Base-by-base conservation (phyloP, 1,140 invertebrate genomes). In the Drosophila teissieri region DNA sequence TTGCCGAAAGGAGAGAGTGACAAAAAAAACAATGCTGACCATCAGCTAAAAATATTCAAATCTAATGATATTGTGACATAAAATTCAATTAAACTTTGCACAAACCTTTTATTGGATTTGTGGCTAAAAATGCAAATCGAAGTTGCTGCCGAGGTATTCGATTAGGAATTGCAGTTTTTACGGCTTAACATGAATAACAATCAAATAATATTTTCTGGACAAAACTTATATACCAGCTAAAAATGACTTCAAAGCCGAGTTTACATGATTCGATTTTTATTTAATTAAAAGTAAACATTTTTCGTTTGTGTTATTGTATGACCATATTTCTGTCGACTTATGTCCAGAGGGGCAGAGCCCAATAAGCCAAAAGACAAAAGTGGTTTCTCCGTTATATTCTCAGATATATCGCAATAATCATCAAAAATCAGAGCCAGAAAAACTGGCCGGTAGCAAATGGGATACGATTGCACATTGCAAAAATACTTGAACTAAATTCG, bases 11-110 rank as follows among this genome's bases (percentile, higher is more conserved):
- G 40, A 69, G 68, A 63, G 60, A 65, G 60, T 61, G 52, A 49
- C 49, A 45, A 19, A 51, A 51, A 78, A 46, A 68, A 24, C 42
- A 68, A 7, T 14, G 40, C 10, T 54, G 36, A 12, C 52, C 36
- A 37, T 44, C 48, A 60, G 60, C 36, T 39, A 60, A 60, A 63
- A 53, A 56, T 54, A 60, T 42, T 60, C 54, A 63, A 60, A 69
- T 69, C 55, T 73, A 69, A 74, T 82, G 65, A 61, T 63, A 58
- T 64, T 74, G 63, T 48, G 27, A 54, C 83, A 80, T 69, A 61
- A 80, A 85, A 85, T 81, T 86, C 78, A 85, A 86, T 85, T 85
- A 81, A 78, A 86, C 68, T 74, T 48, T 24, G 44, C 68, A 42
- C 77, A 76, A 78, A 70, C 39, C 27, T 56, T 60, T 63, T 55